Evolutionary conservation across 1,140 invertebrate genomes (phyloP).

Genomic region (Drepana arcuata): DNA sequence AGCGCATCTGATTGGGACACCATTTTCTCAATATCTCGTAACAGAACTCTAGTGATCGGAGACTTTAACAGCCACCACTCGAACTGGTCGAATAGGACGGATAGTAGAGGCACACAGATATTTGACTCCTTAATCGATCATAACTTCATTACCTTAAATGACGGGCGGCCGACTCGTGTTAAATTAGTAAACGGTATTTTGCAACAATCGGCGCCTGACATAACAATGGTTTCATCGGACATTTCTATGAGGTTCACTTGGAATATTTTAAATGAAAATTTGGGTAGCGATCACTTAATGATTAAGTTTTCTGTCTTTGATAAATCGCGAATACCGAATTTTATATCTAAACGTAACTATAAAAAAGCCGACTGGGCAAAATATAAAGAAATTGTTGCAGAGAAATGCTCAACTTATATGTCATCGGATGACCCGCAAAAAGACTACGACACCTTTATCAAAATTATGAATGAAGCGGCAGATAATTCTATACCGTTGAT

Average conservation of each 20-base stretch:
- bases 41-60: slow-evolving; percentile 4
- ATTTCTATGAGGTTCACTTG: slow-evolving; percentile 5
- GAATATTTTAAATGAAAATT: slow-evolving; percentile 5
- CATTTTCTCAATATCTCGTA: not conserved
- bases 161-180: slow-evolving; percentile 5
- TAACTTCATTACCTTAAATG: slow-evolving; percentile 4
- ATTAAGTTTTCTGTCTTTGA: slow-evolving; percentile 4
- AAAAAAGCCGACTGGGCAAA: slow-evolving; percentile 2
- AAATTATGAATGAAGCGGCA: slow-evolving; percentile 8
- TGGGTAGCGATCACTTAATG: slow-evolving; percentile 6
- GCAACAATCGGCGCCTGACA: slow-evolving; percentile 6
- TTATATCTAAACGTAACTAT: slow-evolving; percentile 3
- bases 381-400: slow-evolving; percentile 1
- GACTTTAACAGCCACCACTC: slow-evolving; percentile 5
- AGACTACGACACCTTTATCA: slow-evolving; percentile 2
- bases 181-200: slow-evolving; percentile 3
- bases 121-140: slow-evolving; percentile 3
- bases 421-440: slow-evolving; percentile 1
- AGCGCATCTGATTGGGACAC: not conserved
- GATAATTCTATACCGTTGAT: slow-evolving; percentile 6
- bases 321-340: too few relatives aligned
- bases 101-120: slow-evolving; percentile 5
- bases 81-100: slow-evolving; percentile 8
- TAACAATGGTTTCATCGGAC: slow-evolving; percentile 2
- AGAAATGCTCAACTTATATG: not conserved